These are phyloP conservation scores for Tortricodes alternella DNA, from an alignment of 2,888 invertebrate genomes.

Conservation along the genomic window DNA sequence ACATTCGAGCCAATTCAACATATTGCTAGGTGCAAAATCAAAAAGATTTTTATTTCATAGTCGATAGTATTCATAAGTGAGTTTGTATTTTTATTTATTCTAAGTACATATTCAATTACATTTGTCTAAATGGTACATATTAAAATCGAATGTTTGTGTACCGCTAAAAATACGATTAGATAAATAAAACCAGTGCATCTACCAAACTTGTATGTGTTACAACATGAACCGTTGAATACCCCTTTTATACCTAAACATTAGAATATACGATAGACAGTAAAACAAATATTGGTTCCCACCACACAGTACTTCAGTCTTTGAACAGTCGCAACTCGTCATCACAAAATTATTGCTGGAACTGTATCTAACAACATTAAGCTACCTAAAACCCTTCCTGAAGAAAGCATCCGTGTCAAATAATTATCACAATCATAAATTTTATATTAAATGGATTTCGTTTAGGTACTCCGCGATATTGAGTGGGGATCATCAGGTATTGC, in stretches of 20 bases:
- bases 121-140: neutral
- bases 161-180: neutral
- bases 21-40: neutral
- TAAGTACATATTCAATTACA: neutral
- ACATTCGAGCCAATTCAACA: neutral
- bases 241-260: slow-evolving; percentile 19
- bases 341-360: slow-evolving; percentile 75
- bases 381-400: slow-evolving; percentile 19
- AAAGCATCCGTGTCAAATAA: neutral
- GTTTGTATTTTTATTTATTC: neutral
- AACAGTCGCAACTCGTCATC: slow-evolving; percentile 74
- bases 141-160: too few species aligned
- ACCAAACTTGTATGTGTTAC: slow-evolving; percentile 21
- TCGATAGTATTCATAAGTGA: neutral
- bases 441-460: too few species aligned
- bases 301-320: slow-evolving; percentile 74
- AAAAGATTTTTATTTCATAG: neutral
- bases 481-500: too few species aligned
- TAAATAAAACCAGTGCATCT: slow-evolving; percentile 18
- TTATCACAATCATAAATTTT: too few species aligned
- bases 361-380: slow-evolving; percentile 38
- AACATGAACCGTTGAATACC: slow-evolving; percentile 18
- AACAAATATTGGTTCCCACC: slow-evolving; percentile 55
- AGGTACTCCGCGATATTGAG: too few species aligned
- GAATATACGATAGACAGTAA: slow-evolving; percentile 32